Evolutionary conservation across 2,113 vertebrate genomes (phyloP), one percentile per base, ranked within the genome.

Genomic region (Siniperca chuatsi): DNA sequence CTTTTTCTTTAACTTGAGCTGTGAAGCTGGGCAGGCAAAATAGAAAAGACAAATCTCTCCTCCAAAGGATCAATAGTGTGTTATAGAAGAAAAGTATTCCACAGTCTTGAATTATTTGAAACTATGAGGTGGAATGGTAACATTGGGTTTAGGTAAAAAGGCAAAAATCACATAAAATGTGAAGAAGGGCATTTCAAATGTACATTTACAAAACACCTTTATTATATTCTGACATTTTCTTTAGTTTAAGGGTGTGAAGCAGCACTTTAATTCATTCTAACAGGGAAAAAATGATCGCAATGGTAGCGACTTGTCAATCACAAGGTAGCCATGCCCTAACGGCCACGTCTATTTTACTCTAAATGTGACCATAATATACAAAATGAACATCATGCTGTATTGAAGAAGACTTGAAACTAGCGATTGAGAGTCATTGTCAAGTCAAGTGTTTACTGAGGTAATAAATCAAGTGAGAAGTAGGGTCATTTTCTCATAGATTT

Each of bases 171-270:
- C 37, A 79, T 75, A 23, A 82, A 77, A 79, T 54, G 71, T 77
- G 65, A 84, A 79, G 52, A 15, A 77, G 37, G 21, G 13, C 61
- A 25, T 87, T 80, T 80, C 13, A 85, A 60, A 73, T 72, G 73
- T 75, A 62, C 48, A 57, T 80, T 76, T 66, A 71, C 40, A 81
- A 81, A 78, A 71, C 78, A 46, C 29, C 40, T 70, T 72, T 60
- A 33, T 78, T 86, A 66, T 76, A 35, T 44, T 20, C 55, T 76
- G 80, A 76, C 82, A 82, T 85, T 83, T 83, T 25, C 16, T 23
- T 50, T 16, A 42, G 48, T 62, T 57, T 16, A 13, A 29, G 35
- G 52, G 65, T 44, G 67, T 66, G 76, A 69, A 85, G 82, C 60
- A 23, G 64, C 44, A 1, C 15, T 23, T 50, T 83, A 33, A 71